Percentiles rank a stretch among this genome's conserved stretches.
Evolutionary conservation across 2,888 invertebrate species (phyloP).

Genomic region (Drosophila colorata): DNA sequence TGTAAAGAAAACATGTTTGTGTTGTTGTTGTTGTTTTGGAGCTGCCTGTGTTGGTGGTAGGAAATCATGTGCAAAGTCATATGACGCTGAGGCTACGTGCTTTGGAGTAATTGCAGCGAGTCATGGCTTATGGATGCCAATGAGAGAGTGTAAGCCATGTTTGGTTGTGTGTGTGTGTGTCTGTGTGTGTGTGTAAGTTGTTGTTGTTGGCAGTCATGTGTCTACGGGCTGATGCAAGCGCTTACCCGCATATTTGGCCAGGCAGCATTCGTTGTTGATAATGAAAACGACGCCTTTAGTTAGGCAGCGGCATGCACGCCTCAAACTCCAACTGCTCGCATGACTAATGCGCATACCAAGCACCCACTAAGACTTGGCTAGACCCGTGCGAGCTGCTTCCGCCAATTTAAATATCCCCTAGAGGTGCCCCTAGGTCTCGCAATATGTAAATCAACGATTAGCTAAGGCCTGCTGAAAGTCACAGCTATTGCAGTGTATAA

Average conservation of each 20-base stretch:
- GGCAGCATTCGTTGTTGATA: slow-evolving; percentile 62
- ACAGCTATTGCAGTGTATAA: not conserved
- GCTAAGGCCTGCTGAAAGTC: not conserved
- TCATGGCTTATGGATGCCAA: slow-evolving; percentile 64
- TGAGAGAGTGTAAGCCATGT: slow-evolving; percentile 37
- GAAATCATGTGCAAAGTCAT: slow-evolving; percentile 81
- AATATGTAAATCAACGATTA: not conserved
- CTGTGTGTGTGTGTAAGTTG: slow-evolving; percentile 11
- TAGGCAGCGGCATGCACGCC: slow-evolving; percentile 19
- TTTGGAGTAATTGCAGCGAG: slow-evolving; percentile 72
- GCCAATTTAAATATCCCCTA: slow-evolving; percentile 6
- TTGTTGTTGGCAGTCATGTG: slow-evolving; percentile 45
- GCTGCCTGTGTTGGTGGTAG: slow-evolving; percentile 73
- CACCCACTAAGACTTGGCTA: slow-evolving; percentile 10
- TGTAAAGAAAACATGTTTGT: slow-evolving; percentile 47
- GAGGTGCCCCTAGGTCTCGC: not conserved
- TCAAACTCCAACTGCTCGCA: slow-evolving; percentile 32
- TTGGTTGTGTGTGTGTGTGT: slow-evolving; percentile 13
- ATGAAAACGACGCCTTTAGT: slow-evolving; percentile 60
- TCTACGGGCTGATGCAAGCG: slow-evolving; percentile 58
- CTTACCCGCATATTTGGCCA: slow-evolving; percentile 65
- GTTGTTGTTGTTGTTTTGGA: slow-evolving; percentile 18
- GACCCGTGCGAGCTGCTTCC: slow-evolving; percentile 34
- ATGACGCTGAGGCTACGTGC: slow-evolving; percentile 75
- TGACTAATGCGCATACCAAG: slow-evolving; percentile 67